These are phyloP conservation scores for Clunio marinus DNA, from an alignment of 2,888 invertebrate species.

Conservation along the genomic window DNA sequence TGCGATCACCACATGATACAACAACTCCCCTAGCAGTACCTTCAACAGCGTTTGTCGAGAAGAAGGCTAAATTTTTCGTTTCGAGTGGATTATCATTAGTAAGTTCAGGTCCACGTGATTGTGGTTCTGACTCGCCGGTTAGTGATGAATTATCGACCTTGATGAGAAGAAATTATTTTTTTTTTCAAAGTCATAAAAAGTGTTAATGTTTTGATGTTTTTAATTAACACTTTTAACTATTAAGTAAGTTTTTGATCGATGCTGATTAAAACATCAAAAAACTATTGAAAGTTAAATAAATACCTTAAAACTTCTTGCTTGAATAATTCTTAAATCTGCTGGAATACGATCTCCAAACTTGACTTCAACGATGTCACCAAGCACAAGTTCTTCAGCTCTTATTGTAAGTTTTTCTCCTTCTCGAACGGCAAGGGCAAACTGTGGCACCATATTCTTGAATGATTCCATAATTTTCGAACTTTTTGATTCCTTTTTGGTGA, in stretches of 20 bases:
- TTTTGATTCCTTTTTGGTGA: constrained; percentile 67
- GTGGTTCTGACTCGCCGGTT: constrained; percentile 93
- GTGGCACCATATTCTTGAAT: constrained; percentile 96
- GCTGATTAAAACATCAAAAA: too few species aligned
- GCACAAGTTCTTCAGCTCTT: constrained; percentile 88
- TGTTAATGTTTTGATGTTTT: too few species aligned
- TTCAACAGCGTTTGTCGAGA: constrained; percentile 94
- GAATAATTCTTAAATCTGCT: constrained; percentile 94
- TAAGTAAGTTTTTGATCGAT: too few species aligned
- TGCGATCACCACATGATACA: constrained; percentile 91
- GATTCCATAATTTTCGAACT: constrained; percentile 99
- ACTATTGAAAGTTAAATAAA: too few species aligned
- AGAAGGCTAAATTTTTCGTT: constrained; percentile 92
- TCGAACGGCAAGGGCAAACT: constrained; percentile 90
- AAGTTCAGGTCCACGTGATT: constrained; percentile 82
- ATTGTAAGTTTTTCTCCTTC: constrained; percentile 91
- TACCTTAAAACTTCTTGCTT: constrained; percentile 91
- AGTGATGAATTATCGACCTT: constrained; percentile 84
- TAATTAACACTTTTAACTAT: too few species aligned
- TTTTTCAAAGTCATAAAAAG: background rate
- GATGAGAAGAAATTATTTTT: constrained; percentile 22
- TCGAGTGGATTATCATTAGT: constrained; percentile 93
- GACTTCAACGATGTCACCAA: constrained; percentile 97
- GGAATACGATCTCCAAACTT: constrained; percentile 99
- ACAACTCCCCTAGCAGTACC: constrained; percentile 89